Evolutionary conservation across 2,113 vertebrate species (phyloP), one percentile per base, ranked within the genome.

Genomic region (Myxocyprinus asiaticus): DNA sequence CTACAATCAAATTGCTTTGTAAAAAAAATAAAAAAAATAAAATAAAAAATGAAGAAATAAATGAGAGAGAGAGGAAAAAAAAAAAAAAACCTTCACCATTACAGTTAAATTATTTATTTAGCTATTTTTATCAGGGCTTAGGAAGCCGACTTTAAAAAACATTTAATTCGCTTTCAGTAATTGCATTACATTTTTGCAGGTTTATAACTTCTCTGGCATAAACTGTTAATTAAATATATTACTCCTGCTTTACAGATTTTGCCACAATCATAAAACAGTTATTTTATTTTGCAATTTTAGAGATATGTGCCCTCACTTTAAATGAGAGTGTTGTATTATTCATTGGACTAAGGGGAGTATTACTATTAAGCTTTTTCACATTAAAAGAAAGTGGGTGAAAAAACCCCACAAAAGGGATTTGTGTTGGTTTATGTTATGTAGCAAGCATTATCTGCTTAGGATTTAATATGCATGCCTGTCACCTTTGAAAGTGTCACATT

Each of bases 81-180:
- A 33, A 3, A 15, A 79, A 73, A 61, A 87, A 76, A 72, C 62
- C 58, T 53, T 15, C 6, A 9, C 69, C 43, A 72, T 89, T 86
- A 85, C 77, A 76, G 77, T 68, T 53, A 70, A 66, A 85, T 43
- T 43, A 58, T 59, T 70, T 53, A 77, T 86, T 55, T 74, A 83
- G 84, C 81, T 48, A 9, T 58, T 89, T 88, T 87, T 84, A 87
- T 89, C 83, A 76, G 63, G 80, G 81, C 83, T 87, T 82, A 86
- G 85, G 79, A 81, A 74, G 84, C 15, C 4, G 65, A 63, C 71
- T 82, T 84, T 72, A 84, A 85, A 80, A 84, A 88, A 88, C 65
- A 87, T 89, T 88, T 88, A 69, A 91, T 90, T 91, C 83, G 68
- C 80, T 77, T 79, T 67, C 82, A 81, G 80, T 86, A 89, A 90